Base-by-base conservation (phyloP, 2,797 vertebrate genomes). In the Sebastes miniatus region DNA sequence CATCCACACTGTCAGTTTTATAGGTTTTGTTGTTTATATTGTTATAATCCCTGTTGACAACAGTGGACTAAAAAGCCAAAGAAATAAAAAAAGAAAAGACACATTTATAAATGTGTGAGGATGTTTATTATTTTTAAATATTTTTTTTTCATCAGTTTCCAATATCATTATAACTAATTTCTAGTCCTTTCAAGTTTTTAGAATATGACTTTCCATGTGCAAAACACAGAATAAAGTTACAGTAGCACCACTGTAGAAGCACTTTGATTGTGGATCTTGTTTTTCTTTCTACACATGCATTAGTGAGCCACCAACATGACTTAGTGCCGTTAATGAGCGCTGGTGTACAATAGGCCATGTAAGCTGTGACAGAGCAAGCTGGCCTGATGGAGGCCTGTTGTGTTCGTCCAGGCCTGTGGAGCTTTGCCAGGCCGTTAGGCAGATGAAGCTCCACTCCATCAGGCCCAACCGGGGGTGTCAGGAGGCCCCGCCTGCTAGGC, bases 371-470 rank as follows among this genome's bases (percentile, higher is more conserved):
- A 87, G 91, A 89, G 80, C 27, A 67, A 85, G 87, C 67, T 39
- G 87, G 87, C 59, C 84, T 84, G 88, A 91, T 89, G 92, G 88
- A 89, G 81, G 92, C 93, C 92, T 94, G 91, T 91, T 93, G 92
- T 93, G 93, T 90, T 89, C 73, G 31, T 62, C 79, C 91, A 90
- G 90, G 87, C 91, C 83, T 70, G 83, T 95, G 95, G 95, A 94
- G 83, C 86, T 77, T 88, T 91, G 94, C 95, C 95, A 96, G 94
- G 87, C 95, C 72, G 94, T 96, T 96, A 96, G 94, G 87, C 90
- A 95, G 95, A 96, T 96, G 93, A 96, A 87, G 91, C 93, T 95
- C 93, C 95, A 94, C 89, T 96, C 94, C 94, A 96, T 96, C 95
- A 96, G 94, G 85, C 92, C 91, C 94, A 90, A 91, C 87, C 88